Evolutionary conservation across 2,888 invertebrate genomes (phyloP).

Genomic region (Sthenelais limicola): DNA sequence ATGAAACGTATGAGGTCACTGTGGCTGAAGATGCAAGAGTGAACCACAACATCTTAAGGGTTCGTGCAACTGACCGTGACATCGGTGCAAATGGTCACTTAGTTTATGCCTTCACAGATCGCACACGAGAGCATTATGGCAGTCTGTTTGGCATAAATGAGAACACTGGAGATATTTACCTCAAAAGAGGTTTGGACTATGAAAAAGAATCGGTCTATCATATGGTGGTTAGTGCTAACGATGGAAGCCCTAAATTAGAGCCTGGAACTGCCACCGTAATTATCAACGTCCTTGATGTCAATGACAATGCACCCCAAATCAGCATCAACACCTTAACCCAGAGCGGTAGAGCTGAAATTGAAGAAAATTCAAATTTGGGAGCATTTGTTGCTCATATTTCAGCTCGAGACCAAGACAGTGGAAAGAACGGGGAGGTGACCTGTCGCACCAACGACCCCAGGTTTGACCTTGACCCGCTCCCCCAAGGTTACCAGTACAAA

Average conservation of each 20-base stretch:
- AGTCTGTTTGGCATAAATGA: slow-evolving; percentile 27
- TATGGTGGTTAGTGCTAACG: slow-evolving; percentile 36
- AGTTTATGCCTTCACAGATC: slow-evolving; percentile 28
- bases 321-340: slow-evolving; percentile 55
- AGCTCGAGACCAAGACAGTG: slow-evolving; percentile 87
- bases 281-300: slow-evolving; percentile 55
- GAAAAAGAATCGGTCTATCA: slow-evolving; percentile 34
- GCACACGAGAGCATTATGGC: slow-evolving; percentile 29
- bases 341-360: slow-evolving; percentile 73
- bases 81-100: slow-evolving; percentile 38
- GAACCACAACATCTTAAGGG: slow-evolving; percentile 24
- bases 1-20: slow-evolving; percentile 40
- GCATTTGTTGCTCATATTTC: slow-evolving; percentile 82
- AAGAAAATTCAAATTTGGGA: slow-evolving; percentile 88
- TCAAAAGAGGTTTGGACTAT: slow-evolving; percentile 30
- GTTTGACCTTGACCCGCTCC: slow-evolving; percentile 58
- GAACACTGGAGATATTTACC: slow-evolving; percentile 26
- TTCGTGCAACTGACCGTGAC: slow-evolving; percentile 42
- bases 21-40: slow-evolving; percentile 33
- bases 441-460: slow-evolving; percentile 52
- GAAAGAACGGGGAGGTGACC: slow-evolving; percentile 86
- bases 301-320: slow-evolving; percentile 62
- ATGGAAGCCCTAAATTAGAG: slow-evolving; percentile 32
- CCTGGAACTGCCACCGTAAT: slow-evolving; percentile 33
- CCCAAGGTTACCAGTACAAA: slow-evolving; percentile 62